phyloP scores from a whole-genome alignment of 2,888 invertebrate species.

The Linyphia triangularis region DNA sequence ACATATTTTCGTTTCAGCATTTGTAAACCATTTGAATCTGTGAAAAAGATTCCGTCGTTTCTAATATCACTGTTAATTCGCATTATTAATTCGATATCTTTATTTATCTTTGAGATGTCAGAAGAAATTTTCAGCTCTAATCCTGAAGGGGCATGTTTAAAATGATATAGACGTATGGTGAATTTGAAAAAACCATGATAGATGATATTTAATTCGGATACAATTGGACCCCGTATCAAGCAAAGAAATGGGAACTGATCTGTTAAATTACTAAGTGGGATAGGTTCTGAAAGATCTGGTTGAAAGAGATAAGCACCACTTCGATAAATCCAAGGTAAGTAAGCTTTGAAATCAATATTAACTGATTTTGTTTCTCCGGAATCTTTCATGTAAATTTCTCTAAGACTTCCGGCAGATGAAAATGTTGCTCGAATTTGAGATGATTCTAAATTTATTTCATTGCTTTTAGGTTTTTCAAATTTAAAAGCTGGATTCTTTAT shows the following conservation, averaged over 20 bases:
- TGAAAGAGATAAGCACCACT: slow-evolving; percentile 98
- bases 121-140: slow-evolving; percentile 87
- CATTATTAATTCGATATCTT: slow-evolving; percentile 83
- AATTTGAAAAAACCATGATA: slow-evolving; percentile 86
- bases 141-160: slow-evolving; percentile 85
- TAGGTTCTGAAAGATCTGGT: slow-evolving; percentile 91
- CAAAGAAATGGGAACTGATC: slow-evolving; percentile 83
- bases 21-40: slow-evolving; percentile 96
- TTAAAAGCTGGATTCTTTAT: slow-evolving; percentile 40
- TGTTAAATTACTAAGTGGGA: slow-evolving; percentile 87
- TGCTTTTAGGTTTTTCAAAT: slow-evolving; percentile 57
- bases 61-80: slow-evolving; percentile 94
- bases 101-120: slow-evolving; percentile 78
- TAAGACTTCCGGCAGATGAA: slow-evolving; percentile 76
- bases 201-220: slow-evolving; percentile 90
- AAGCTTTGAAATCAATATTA: slow-evolving; percentile 86
- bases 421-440: slow-evolving; percentile 77
- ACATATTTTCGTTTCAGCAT: slow-evolving; percentile 89
- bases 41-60: slow-evolving; percentile 83
- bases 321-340: slow-evolving; percentile 93
- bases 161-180: slow-evolving; percentile 89
- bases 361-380: slow-evolving; percentile 62
- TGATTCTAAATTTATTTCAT: slow-evolving; percentile 76
- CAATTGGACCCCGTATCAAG: slow-evolving; percentile 90
- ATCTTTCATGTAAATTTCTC: slow-evolving; percentile 77